These are phyloP conservation scores for Semnornis frantzii DNA, from an alignment of 2,113 vertebrate genomes.

Conservation along the genomic window DNA sequence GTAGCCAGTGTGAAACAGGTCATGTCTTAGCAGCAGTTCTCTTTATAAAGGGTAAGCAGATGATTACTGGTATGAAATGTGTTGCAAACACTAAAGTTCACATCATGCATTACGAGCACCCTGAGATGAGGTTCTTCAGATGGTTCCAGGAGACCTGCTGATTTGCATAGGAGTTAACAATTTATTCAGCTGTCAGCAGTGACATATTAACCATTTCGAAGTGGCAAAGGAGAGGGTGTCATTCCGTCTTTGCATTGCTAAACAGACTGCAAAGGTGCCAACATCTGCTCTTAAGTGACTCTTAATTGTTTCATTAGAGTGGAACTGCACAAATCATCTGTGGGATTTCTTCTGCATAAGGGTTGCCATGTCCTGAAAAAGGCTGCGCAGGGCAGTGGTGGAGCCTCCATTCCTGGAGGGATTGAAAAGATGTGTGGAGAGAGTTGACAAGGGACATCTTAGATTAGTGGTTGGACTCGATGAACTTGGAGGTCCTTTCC, in stretches of 20 bases:
- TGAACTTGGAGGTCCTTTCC: too few species aligned
- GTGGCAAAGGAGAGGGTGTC: not conserved
- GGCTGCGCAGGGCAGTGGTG: too few species aligned
- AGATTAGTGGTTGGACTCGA: too few species aligned
- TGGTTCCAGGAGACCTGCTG: fast-evolving
- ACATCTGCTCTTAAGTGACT: not conserved
- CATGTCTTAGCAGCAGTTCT: not conserved
- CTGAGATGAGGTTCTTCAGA: not conserved
- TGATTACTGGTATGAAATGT: not conserved
- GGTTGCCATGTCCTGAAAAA: too few species aligned
- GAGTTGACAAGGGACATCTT: too few species aligned
- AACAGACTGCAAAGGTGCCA: not conserved
- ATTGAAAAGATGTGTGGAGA: too few species aligned
- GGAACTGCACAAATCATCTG: not conserved
- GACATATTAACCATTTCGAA: not conserved
- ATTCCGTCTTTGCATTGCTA: not conserved
- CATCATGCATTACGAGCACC: not conserved
- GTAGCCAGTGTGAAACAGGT: not conserved
- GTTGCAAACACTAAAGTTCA: not conserved
- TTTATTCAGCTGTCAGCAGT: not conserved
- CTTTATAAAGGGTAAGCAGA: not conserved
- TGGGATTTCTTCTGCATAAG: not conserved
- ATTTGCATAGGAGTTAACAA: not conserved
- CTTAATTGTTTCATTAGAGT: not conserved
- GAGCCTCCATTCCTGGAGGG: too few species aligned